phyloP scores from a whole-genome alignment of 92 coral and sea anemone species.

The Epizoanthus illoricatus region DNA sequence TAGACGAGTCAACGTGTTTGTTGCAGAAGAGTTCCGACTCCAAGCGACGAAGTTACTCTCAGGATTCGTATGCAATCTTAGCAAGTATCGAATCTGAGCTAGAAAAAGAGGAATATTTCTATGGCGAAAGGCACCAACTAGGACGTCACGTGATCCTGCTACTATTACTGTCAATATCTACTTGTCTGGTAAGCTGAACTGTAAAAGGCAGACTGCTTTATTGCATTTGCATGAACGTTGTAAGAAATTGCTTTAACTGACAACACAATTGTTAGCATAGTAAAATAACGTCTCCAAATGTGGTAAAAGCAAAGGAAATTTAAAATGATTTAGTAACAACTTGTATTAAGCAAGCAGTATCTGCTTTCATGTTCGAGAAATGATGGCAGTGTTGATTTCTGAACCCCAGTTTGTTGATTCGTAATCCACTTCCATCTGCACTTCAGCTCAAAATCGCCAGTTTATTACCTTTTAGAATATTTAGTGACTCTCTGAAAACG shows the following conservation, averaged over 20 bases:
- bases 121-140: slow-evolving; percentile 82
- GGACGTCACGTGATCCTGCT: slow-evolving; percentile 82
- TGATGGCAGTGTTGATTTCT: too few relatives aligned
- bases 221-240: too few relatives aligned
- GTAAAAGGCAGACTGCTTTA: not conserved
- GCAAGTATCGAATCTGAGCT: slow-evolving; percentile 51
- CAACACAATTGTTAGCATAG: not conserved
- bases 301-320: too few relatives aligned
- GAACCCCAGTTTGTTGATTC: too few relatives aligned
- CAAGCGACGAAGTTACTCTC: slow-evolving; percentile 9
- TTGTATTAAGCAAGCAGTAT: too few relatives aligned
- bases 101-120: slow-evolving; percentile 56
- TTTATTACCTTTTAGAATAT: too few relatives aligned
- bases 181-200: slow-evolving; percentile 61
- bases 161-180: slow-evolving; percentile 51
- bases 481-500: too few relatives aligned
- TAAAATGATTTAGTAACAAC: too few relatives aligned
- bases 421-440: too few relatives aligned
- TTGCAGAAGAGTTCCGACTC: slow-evolving; percentile 21
- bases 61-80: slow-evolving; percentile 13
- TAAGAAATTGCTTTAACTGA: not conserved
- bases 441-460: too few relatives aligned
- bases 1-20: slow-evolving; percentile 22
- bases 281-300: too few relatives aligned
- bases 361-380: too few relatives aligned